A percentile compares a stretch with the other conserved stretches of the same genome.
phyloP scores from a whole-genome alignment of 2,797 vertebrate species.

The Adelosebastes latens region DNA sequence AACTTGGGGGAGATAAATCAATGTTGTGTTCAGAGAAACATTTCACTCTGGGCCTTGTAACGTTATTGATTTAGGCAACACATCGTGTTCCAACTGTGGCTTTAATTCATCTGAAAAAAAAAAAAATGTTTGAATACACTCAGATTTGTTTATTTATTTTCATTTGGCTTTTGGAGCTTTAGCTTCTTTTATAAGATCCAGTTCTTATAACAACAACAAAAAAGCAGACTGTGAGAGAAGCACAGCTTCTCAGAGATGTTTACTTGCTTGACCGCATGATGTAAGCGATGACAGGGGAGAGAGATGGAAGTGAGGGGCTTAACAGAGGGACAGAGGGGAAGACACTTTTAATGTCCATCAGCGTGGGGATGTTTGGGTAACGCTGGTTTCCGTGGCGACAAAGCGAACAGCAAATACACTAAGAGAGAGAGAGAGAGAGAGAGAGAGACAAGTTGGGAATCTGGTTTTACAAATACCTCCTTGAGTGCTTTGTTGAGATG shows the following conservation, averaged over 20 bases:
- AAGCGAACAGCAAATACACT: slow-evolving; percentile 77
- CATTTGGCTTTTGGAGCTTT: background rate
- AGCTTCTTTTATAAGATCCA: background rate
- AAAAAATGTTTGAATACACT: slow-evolving; percentile 19
- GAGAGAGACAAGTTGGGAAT: slow-evolving; percentile 42
- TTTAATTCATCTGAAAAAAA: slow-evolving; percentile 44
- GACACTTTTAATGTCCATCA: slow-evolving; percentile 77
- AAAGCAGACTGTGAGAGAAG: slow-evolving; percentile 39
- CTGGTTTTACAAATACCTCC: slow-evolving; percentile 56
- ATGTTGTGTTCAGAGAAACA: slow-evolving; percentile 49
- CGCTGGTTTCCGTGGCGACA: slow-evolving; percentile 81
- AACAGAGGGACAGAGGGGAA: slow-evolving; percentile 49
- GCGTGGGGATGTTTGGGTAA: slow-evolving; percentile 79
- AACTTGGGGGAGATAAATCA: slow-evolving; percentile 61
- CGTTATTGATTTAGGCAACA: slow-evolving; percentile 52
- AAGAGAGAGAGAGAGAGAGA: slow-evolving; percentile 41
- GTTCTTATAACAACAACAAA: background rate
- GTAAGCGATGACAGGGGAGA: slow-evolving; percentile 54
- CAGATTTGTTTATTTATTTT: background rate
- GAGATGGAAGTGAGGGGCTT: slow-evolving; percentile 32
- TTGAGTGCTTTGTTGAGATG: slow-evolving; percentile 54
- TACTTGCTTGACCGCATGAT: slow-evolving; percentile 66
- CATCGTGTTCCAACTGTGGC: slow-evolving; percentile 18
- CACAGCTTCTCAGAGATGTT: slow-evolving; percentile 61
- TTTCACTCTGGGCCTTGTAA: slow-evolving; percentile 52